These are phyloP conservation scores for Tautogolabrus adspersus DNA, from an alignment of 2,113 vertebrate genomes.

Conservation along the genomic window DNA sequence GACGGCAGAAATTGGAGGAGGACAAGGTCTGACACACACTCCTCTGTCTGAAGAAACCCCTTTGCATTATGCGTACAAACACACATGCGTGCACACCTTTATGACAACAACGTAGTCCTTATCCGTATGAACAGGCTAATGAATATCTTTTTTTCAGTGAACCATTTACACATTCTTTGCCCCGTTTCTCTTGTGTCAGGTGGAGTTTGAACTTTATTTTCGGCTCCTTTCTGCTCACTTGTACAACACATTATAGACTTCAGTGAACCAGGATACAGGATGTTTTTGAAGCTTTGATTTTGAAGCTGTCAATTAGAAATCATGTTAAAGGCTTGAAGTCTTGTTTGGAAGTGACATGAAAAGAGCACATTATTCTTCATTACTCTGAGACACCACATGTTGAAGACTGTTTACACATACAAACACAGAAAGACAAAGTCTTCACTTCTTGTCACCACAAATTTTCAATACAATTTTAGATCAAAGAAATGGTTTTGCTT, in stretches of 20 bases:
- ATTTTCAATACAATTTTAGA: background rate
- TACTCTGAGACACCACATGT: too few relatives aligned
- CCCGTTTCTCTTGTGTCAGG: background rate
- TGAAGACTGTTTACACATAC: background rate
- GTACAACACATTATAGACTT: background rate
- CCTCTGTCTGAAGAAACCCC: background rate
- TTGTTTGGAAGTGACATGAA: background rate
- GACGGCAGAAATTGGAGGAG: conserved; percentile 91
- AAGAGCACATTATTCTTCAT: background rate
- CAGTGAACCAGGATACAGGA: background rate
- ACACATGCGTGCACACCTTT: background rate
- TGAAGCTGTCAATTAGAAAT: too few relatives aligned
- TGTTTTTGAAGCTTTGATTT: background rate
- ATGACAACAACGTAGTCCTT: background rate
- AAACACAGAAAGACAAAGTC: too few relatives aligned
- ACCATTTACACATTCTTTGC: conserved; percentile 11
- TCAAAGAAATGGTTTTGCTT: background rate
- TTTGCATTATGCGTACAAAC: background rate
- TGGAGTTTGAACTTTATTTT: conserved; percentile 33
- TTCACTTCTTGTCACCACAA: background rate
- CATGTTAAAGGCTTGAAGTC: too few relatives aligned
- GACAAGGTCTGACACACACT: conserved; percentile 85
- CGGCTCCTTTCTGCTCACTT: background rate
- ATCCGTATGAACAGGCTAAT: background rate
- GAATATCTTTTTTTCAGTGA: conserved; percentile 1